Conservation (phyloP, 1,140 invertebrate species). For the Probaryconus sp. region DNA sequence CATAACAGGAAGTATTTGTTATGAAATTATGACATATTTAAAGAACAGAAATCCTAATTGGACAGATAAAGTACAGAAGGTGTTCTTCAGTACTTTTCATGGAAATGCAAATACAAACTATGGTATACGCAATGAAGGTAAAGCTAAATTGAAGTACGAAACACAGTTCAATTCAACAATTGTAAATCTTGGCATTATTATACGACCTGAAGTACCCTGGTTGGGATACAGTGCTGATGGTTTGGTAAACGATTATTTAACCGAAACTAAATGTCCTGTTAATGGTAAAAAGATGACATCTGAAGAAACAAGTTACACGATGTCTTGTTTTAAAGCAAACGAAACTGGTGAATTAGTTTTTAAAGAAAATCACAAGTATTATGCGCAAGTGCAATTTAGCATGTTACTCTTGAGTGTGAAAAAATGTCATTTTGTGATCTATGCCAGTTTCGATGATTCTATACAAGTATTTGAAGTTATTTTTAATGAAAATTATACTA, state of each 20-base stretch:
- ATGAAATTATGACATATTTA: background rate
- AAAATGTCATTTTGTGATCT: slow-evolving; percentile 16
- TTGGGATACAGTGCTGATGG: slow-evolving; percentile 7
- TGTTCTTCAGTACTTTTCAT: slow-evolving; percentile 1
- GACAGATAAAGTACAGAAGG: background rate
- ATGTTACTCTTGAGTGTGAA: slow-evolving; percentile 4
- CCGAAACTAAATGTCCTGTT: slow-evolving; percentile 1
- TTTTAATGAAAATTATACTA: background rate
- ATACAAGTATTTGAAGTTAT: background rate
- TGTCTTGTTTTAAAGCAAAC: background rate
- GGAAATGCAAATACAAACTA: slow-evolving; percentile 1
- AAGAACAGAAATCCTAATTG: slow-evolving; percentile 10
- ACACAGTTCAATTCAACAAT: background rate
- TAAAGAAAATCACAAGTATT: slow-evolving; percentile 11
- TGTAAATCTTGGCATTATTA: slow-evolving; percentile 2
- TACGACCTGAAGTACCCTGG: background rate
- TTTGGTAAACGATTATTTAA: background rate
- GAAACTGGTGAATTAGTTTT: background rate
- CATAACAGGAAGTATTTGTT: slow-evolving; percentile 10
- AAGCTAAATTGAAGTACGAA: slow-evolving; percentile 5
- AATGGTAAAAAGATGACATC: background rate
- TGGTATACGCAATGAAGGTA: background rate
- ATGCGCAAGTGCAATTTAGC: slow-evolving; percentile 1
- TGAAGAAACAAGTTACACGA: background rate
- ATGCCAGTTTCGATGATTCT: slow-evolving; percentile 1